Evolutionary conservation across 2,797 vertebrate genomes (phyloP), one percentile per base, ranked within the genome.

Genomic region (Furcifer pardalis): DNA sequence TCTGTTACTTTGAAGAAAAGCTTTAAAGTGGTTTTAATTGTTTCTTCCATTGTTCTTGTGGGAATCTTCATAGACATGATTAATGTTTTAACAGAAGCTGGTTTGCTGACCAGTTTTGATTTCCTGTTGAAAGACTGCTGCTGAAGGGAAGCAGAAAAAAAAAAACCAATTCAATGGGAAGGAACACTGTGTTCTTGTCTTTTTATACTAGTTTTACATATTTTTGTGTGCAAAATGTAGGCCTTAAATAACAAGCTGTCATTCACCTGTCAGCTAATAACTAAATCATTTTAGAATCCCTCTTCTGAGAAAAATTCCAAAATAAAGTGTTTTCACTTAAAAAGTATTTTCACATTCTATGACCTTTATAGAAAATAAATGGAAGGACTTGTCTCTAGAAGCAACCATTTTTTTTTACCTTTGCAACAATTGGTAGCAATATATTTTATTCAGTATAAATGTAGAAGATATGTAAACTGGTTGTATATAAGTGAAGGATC

Each of bases 221-320:
- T 89, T 91, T 91, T 90, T 83, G 19, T 85, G 69, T 92, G 93
- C 89, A 92, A 79, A 56, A 85, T 93, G 85, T 91, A 88, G 59
- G 32, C 87, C 94, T 92, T 93, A 89, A 92, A 92, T 94, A 94
- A 88, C 91, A 93, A 92, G 84, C 88, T 93, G 91, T 92, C 89
- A 91, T 86, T 94, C 79, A 93, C 91, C 90, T 92, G 84, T 94
- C 93, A 95, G 76, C 83, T 89, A 79, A 91, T 87, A 89, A 91
- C 87, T 65, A 87, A 90, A 87, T 83, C 92, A 90, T 89, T 95
- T 93, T 91, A 86, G 13, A 85, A 89, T 92, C 90, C 77, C 72
- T 91, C 92, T 90, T 89, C 93, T 89, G 44, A 91, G 89, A 94
- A 84, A 75, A 92, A 82, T 89, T 92, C 75, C 2, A 1, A 62